A percentile compares a stretch with the other conserved stretches of the same genome.
phyloP scores from a whole-genome alignment of 1,140 invertebrate genomes.

The Orchestia grillus region DNA sequence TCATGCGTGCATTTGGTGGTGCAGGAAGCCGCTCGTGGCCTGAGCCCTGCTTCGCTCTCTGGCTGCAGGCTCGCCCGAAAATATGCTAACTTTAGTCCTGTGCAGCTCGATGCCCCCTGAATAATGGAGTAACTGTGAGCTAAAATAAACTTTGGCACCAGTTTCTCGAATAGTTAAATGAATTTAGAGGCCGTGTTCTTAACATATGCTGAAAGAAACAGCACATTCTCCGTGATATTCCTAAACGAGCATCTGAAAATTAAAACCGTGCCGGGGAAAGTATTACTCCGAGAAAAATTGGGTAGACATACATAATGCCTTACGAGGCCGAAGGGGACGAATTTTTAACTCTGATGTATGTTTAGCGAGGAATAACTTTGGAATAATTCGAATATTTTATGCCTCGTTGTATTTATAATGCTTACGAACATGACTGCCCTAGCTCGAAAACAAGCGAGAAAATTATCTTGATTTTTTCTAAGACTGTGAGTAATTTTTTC shows the following conservation, averaged over 20 bases:
- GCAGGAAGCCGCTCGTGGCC: not conserved
- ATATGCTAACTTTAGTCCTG: constrained; percentile 10
- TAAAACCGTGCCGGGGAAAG: not conserved
- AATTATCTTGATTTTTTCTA: not conserved
- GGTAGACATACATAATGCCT: not conserved
- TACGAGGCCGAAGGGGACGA: not conserved
- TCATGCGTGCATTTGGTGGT: not conserved
- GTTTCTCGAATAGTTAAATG: not conserved
- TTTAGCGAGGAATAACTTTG: not conserved
- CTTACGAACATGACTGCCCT: not conserved
- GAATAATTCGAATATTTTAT: not conserved
- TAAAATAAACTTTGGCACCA: not conserved
- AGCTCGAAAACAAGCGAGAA: not conserved
- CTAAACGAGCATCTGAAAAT: not conserved
- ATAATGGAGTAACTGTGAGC: not conserved
- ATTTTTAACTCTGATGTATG: not conserved
- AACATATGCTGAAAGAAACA: not conserved
- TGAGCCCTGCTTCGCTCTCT: not conserved
- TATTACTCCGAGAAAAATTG: not conserved
- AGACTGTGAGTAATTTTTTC: too few relatives aligned
- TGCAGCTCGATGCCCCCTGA: constrained; percentile 19
- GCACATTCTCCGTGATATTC: not conserved
- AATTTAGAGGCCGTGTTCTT: not conserved
- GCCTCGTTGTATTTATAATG: not conserved
- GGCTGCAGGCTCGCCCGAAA: not conserved